Conservation (phyloP, 2,888 invertebrate genomes). For the Encarsia formosa region DNA sequence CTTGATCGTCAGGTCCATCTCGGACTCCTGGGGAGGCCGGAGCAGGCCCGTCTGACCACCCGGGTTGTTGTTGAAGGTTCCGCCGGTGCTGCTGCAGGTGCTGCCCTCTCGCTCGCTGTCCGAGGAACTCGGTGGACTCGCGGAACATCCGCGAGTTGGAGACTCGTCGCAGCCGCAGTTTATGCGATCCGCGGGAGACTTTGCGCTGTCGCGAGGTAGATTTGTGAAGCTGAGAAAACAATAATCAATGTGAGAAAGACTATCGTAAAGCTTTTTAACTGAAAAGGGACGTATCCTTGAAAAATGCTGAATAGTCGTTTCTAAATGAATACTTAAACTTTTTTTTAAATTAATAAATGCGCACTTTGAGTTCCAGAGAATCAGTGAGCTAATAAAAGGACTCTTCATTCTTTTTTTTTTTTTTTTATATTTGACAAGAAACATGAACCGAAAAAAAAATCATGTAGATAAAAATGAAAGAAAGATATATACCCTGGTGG, state of each 20-base stretch:
- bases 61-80: background rate
- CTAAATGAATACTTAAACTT: too few species aligned
- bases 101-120: conserved; percentile 11
- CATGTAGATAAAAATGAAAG: background rate
- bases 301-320: too few species aligned
- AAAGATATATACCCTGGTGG: conserved; percentile 16
- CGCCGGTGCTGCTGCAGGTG: background rate
- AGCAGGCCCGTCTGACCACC: conserved; percentile 19
- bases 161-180: conserved; percentile 23
- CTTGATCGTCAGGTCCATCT: conserved; percentile 48
- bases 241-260: too few species aligned
- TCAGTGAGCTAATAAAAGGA: too few species aligned
- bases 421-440: background rate
- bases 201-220: too few species aligned
- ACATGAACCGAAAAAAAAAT: too few species aligned
- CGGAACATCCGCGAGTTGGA: conserved; percentile 11
- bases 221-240: too few species aligned
- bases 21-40: conserved; percentile 42
- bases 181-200: too few species aligned
- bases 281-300: too few species aligned
- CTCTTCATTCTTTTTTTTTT: background rate
- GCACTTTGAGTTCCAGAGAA: too few species aligned
- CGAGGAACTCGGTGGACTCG: conserved; percentile 17
- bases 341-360: too few species aligned
- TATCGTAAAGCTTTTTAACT: too few species aligned